Percentiles rank a stretch among this genome's conserved stretches.
Conservation (phyloP, 2,888 invertebrate species). For the Steinernema hermaphroditum region DNA sequence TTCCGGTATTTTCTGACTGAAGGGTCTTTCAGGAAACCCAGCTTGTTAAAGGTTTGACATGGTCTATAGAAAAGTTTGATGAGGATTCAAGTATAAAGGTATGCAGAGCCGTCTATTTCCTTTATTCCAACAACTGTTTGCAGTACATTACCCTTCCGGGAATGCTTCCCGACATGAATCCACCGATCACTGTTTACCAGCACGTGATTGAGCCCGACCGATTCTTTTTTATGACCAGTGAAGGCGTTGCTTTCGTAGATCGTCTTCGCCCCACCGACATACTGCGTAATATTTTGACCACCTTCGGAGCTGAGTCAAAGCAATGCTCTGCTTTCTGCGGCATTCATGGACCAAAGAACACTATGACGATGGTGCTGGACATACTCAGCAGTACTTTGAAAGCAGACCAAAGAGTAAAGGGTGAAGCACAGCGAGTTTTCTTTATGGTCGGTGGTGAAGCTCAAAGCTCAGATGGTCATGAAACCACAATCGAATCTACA, state of each 20-base stretch:
- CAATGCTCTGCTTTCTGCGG: conserved; percentile 40
- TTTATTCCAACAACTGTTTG: not conserved
- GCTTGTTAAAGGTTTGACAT: not conserved
- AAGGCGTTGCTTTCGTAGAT: conserved; percentile 63
- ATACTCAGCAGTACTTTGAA: conserved; percentile 78
- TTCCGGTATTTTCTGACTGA: not conserved
- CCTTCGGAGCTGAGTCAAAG: conserved; percentile 45
- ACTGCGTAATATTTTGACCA: conserved; percentile 74
- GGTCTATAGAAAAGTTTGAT: conserved; percentile 10
- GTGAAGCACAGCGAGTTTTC: conserved; percentile 88
- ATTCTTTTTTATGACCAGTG: conserved; percentile 19
- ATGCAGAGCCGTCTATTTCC: not conserved
- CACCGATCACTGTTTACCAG: conserved; percentile 12
- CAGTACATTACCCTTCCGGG: not conserved
- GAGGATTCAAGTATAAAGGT: not conserved
- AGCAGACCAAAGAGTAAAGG: conserved; percentile 71
- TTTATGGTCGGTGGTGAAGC: conserved; percentile 63
- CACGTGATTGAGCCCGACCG: not conserved
- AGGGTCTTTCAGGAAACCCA: not conserved
- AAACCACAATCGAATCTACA: too few relatives aligned
- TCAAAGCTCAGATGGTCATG: not conserved
- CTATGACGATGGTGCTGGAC: conserved; percentile 84
- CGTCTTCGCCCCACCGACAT: conserved; percentile 86
- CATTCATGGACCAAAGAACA: conserved; percentile 72
- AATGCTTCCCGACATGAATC: conserved; percentile 23